Conservation (phyloP, 2,113 vertebrate genomes). For the Caloenas nicobarica region DNA sequence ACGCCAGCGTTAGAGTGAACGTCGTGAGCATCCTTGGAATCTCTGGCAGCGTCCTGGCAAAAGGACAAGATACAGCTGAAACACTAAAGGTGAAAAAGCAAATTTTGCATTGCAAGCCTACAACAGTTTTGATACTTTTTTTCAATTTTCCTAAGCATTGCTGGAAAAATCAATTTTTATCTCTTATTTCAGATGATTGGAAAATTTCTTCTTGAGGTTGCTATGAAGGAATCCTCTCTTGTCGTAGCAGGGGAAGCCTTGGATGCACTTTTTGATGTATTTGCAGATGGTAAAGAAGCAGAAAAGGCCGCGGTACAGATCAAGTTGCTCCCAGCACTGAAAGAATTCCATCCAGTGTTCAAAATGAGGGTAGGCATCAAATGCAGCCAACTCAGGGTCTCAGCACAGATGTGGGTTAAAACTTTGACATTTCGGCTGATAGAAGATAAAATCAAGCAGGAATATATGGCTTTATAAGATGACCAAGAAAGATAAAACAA, state of each 20-base stretch:
- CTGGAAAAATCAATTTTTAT: neutral
- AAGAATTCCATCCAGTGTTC: conserved; percentile 90
- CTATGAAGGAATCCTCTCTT: conserved; percentile 84
- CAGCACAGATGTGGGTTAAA: neutral
- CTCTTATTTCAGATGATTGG: conserved; percentile 85
- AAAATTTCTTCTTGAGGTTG: conserved; percentile 87
- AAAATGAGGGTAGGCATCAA: conserved; percentile 84
- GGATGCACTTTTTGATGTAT: conserved; percentile 95
- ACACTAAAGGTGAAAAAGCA: conserved; percentile 85
- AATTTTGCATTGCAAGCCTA: neutral
- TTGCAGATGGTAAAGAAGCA: conserved; percentile 91
- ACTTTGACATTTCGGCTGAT: neutral
- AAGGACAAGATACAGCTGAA: conserved; percentile 81
- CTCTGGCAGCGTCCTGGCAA: conserved; percentile 90
- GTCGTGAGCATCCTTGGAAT: conserved; percentile 92
- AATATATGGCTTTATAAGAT: neutral
- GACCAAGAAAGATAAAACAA: neutral
- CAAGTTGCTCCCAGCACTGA: conserved; percentile 82
- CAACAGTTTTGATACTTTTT: neutral
- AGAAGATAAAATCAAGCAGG: neutral
- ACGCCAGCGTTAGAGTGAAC: conserved; percentile 86
- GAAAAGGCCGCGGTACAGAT: conserved; percentile 86
- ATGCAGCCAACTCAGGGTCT: neutral
- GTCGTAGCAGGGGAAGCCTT: conserved; percentile 92
- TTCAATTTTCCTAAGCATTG: neutral